These are phyloP conservation scores for Drusus annulatus DNA, from an alignment of 1,140 invertebrate species.

Conservation along the genomic window DNA sequence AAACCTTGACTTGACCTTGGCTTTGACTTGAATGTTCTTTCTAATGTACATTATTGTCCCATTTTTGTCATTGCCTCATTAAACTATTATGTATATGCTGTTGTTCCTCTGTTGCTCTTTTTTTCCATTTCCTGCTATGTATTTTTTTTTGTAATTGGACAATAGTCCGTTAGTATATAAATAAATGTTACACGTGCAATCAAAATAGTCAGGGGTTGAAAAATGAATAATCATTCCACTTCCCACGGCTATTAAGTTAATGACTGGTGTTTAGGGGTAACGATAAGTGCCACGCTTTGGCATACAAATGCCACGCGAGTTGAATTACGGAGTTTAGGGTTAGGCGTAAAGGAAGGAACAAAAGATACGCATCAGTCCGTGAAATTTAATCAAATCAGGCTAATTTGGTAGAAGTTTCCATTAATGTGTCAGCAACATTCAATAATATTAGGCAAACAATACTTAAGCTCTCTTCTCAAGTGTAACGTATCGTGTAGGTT, in stretches of 20 bases:
- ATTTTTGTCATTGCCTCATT: too few species aligned
- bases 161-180: too few species aligned
- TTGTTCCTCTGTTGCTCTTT: too few species aligned
- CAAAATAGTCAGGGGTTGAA: neutral
- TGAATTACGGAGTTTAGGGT: neutral
- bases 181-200: too few species aligned
- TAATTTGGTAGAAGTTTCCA: slow-evolving; percentile 2
- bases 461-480: neutral
- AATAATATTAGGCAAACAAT: neutral
- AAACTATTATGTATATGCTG: too few species aligned
- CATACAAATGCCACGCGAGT: slow-evolving; percentile 16
- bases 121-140: too few species aligned
- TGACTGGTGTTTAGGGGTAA: slow-evolving; percentile 10
- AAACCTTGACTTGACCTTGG: too few species aligned
- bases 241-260: neutral
- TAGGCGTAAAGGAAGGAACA: neutral
- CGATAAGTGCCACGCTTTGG: slow-evolving; percentile 21
- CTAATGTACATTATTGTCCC: too few species aligned
- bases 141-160: too few species aligned
- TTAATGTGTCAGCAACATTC: neutral
- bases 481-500: slow-evolving; percentile 4
- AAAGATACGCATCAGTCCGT: slow-evolving; percentile 6
- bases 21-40: too few species aligned
- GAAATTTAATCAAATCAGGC: slow-evolving; percentile 11
- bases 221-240: neutral